phyloP scores from a whole-genome alignment of 2,888 invertebrate genomes.

The Aricia artaxerxes region DNA sequence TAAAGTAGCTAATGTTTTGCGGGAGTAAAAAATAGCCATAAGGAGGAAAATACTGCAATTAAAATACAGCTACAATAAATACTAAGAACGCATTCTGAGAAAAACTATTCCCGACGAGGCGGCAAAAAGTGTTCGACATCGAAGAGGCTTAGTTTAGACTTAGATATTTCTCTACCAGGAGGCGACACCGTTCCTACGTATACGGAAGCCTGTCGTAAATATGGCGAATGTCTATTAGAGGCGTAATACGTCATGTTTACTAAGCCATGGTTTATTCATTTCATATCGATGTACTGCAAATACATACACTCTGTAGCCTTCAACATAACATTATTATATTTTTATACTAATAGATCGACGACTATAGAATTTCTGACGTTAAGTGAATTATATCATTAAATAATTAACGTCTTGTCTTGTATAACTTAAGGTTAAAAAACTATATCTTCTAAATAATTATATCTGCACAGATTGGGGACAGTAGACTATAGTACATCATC shows the following conservation, averaged over 20 bases:
- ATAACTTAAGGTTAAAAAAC: too few relatives aligned
- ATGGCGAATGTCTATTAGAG: slow-evolving; percentile 21
- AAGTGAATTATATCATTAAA: too few relatives aligned
- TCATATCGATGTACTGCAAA: neutral
- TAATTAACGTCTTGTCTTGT: too few relatives aligned
- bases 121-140: slow-evolving; percentile 24
- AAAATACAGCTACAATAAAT: slow-evolving; percentile 22
- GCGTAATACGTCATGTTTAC: slow-evolving; percentile 28
- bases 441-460: too few relatives aligned
- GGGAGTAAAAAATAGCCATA: neutral
- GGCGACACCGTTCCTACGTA: slow-evolving; percentile 16
- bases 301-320: neutral
- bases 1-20: neutral
- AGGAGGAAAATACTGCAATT: neutral
- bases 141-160: neutral
- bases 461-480: too few relatives aligned
- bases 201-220: slow-evolving; percentile 27
- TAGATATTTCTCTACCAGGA: slow-evolving; percentile 13
- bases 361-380: too few relatives aligned
- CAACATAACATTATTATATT: too few relatives aligned
- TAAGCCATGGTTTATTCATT: slow-evolving; percentile 4
- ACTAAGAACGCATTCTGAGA: neutral
- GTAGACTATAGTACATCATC: too few relatives aligned
- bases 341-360: too few relatives aligned
- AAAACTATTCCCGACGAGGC: slow-evolving; percentile 15